phyloP scores from a whole-genome alignment of 2,888 invertebrate genomes.

The Cheilosia impressa region DNA sequence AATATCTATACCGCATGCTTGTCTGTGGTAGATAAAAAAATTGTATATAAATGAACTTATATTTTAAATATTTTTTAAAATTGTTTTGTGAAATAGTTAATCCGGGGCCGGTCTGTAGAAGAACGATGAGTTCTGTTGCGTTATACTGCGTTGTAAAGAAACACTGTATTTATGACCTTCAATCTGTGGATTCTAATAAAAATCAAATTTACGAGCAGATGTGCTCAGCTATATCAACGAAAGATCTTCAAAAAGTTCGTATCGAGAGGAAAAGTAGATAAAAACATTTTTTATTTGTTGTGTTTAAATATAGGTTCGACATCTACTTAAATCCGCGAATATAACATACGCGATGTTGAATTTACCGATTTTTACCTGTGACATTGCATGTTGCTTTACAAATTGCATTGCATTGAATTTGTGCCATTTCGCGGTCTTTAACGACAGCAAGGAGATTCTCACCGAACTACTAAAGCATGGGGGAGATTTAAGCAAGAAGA shows the following conservation, averaged over 20 bases:
- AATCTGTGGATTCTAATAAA: constrained; percentile 33
- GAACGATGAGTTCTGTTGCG: constrained; percentile 26
- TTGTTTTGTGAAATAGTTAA: not conserved
- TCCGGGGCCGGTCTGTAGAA: not conserved
- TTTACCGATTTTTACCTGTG: constrained; percentile 51
- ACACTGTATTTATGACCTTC: constrained; percentile 9
- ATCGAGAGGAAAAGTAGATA: no score
- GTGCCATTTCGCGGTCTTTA: constrained; percentile 75
- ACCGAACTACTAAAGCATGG: constrained; percentile 65
- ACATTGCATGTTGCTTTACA: constrained; percentile 26
- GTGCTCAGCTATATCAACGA: constrained; percentile 61
- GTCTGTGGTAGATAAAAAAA: constrained; percentile 10
- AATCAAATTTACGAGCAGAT: constrained; percentile 61
- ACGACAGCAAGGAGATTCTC: constrained; percentile 69
- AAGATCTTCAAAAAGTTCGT: constrained; percentile 53
- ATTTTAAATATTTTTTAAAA: not conserved
- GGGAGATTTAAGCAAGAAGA: constrained; percentile 74
- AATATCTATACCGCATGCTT: not conserved
- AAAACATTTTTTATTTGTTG: not conserved
- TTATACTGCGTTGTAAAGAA: constrained; percentile 12
- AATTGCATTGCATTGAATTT: constrained; percentile 71
- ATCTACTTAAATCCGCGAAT: constrained; percentile 1
- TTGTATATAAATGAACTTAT: not conserved
- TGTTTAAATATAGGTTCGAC: constrained; percentile 27
- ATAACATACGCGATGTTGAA: constrained; percentile 30